Conservation (phyloP, 2,888 invertebrate species). For the Tanytarsus gracilentus region DNA sequence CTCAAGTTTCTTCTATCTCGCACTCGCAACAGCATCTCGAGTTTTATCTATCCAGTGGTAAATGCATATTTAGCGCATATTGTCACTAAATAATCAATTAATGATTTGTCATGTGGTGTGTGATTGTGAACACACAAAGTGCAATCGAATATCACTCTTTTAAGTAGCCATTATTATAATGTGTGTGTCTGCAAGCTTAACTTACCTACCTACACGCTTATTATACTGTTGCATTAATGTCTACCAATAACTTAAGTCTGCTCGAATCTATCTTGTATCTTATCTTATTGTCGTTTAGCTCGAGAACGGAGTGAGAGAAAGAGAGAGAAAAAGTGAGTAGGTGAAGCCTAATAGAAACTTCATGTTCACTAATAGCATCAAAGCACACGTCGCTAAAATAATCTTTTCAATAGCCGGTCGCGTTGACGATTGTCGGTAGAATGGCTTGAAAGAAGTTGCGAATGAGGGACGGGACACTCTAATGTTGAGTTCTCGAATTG, state of each 20-base stretch:
- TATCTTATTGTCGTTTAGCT: conserved; percentile 4
- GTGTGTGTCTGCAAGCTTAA: too few species aligned
- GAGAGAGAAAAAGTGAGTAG: not conserved
- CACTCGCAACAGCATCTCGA: too few species aligned
- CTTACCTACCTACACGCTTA: not conserved
- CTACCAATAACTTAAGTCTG: not conserved
- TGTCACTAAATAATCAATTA: conserved; percentile 3
- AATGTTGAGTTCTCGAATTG: too few species aligned
- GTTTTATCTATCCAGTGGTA: too few species aligned
- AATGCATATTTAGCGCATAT: too few species aligned
- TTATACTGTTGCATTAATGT: not conserved
- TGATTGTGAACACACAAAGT: not conserved
- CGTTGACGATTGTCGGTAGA: too few species aligned
- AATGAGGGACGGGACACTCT: too few species aligned
- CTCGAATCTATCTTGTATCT: conserved; percentile 2
- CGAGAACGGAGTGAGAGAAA: not conserved
- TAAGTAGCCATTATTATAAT: conserved; percentile 9
- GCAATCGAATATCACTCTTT: not conserved
- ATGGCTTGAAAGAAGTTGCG: too few species aligned
- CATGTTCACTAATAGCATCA: conserved; percentile 7
- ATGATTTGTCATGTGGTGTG: conserved; percentile 2
- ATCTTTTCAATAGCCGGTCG: too few species aligned
- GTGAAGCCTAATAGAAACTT: conserved; percentile 9
- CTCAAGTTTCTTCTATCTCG: too few species aligned
- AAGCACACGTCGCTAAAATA: too few species aligned